Evolutionary conservation across 2,888 invertebrate genomes (phyloP).

Genomic region (Tiphia femorata): DNA sequence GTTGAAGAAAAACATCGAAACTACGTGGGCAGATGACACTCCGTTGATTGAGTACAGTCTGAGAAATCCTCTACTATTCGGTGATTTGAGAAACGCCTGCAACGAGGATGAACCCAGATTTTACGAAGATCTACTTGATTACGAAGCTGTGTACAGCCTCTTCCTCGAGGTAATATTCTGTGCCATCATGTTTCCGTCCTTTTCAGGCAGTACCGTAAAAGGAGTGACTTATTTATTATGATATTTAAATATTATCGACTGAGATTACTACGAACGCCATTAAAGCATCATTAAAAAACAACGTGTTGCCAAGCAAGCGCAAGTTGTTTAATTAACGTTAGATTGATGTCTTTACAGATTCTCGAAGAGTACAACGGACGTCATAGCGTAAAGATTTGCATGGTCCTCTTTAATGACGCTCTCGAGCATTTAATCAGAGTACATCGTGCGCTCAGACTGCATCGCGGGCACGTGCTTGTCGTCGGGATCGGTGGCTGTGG

Average conservation of each 20-base stretch:
- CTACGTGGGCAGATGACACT: conserved; percentile 70
- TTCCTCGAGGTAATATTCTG: conserved; percentile 85
- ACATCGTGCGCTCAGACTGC: conserved; percentile 87
- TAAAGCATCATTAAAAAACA: too few relatives aligned
- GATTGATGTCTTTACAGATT: conserved; percentile 22
- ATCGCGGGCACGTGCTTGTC: conserved; percentile 85
- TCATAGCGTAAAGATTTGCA: conserved; percentile 76
- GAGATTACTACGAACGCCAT: too few relatives aligned
- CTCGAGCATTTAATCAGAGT: conserved; percentile 90
- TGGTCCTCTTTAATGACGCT: conserved; percentile 93
- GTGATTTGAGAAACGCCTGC: conserved; percentile 89
- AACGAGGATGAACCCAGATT: conserved; percentile 83
- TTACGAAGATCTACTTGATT: conserved; percentile 92
- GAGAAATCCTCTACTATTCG: conserved; percentile 87
- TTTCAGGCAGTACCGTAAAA: too few relatives aligned
- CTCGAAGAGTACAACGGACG: conserved; percentile 85
- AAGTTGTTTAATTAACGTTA: too few relatives aligned
- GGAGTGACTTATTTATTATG: too few relatives aligned
- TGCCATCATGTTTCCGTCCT: too few relatives aligned
- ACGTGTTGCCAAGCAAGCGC: too few relatives aligned
- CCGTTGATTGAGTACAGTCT: conserved; percentile 77
- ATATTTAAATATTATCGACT: too few relatives aligned
- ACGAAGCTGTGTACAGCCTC: conserved; percentile 87
- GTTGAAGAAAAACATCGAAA: conserved; percentile 74
- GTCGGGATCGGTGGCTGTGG: conserved; percentile 93